phyloP scores from a whole-genome alignment of 30 jellyfish, hydroid and myxozoan genomes.

The Pelagia noctiluca region DNA sequence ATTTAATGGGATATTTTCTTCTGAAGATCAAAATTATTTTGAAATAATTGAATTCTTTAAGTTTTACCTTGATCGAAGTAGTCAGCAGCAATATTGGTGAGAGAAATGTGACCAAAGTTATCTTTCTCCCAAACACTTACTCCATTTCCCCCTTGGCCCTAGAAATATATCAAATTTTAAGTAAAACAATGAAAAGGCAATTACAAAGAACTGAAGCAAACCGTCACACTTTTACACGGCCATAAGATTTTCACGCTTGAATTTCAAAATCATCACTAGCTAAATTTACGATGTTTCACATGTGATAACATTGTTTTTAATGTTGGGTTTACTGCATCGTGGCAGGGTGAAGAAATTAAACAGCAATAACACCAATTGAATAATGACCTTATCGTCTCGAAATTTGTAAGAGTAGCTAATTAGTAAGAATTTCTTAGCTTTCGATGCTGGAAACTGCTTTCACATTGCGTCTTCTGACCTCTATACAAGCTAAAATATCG shows the following conservation, averaged over 20 bases:
- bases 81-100: constrained; percentile 38
- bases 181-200: background rate
- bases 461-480: too few relatives aligned
- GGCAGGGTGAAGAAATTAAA: too few relatives aligned
- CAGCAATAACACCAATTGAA: too few relatives aligned
- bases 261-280: background rate
- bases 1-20: too few relatives aligned
- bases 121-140: constrained; percentile 82
- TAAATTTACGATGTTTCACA: background rate
- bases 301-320: background rate
- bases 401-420: too few relatives aligned
- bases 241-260: background rate
- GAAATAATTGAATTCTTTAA: too few relatives aligned
- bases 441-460: too few relatives aligned
- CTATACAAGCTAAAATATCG: too few relatives aligned
- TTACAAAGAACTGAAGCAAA: background rate
- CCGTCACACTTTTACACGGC: background rate
- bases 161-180: background rate
- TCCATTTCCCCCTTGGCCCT: constrained; percentile 85
- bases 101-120: constrained; percentile 36
- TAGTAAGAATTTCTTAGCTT: too few relatives aligned
- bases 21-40: too few relatives aligned
- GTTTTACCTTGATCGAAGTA: constrained; percentile 52
- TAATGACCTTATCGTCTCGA: too few relatives aligned
- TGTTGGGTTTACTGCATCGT: background rate